Evolutionary conservation across 2,888 invertebrate species (phyloP).

Genomic region (Drosophila pegasa): DNA sequence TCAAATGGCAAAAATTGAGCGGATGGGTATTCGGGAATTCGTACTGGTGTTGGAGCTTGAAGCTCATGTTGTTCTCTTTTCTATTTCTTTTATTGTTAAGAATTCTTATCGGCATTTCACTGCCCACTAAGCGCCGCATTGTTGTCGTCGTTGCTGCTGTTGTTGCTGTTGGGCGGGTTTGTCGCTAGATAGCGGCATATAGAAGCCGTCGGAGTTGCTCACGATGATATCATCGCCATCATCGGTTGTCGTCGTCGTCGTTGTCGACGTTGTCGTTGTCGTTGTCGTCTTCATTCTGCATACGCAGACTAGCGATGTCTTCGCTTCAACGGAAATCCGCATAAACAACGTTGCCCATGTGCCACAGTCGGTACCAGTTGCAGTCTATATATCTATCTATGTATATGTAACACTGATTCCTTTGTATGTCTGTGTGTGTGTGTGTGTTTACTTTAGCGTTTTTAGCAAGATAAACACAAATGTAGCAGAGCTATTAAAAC

Average conservation of each 20-base stretch:
- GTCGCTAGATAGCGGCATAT: conserved; percentile 64
- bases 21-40: conserved; percentile 13
- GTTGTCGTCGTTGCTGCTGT: conserved; percentile 26
- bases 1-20: conserved; percentile 47
- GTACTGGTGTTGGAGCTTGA: conserved; percentile 40
- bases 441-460: conserved; percentile 71
- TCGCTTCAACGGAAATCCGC: conserved; percentile 78
- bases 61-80: conserved; percentile 18
- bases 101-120: conserved; percentile 58
- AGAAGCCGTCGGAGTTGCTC: conserved; percentile 55
- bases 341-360: conserved; percentile 73
- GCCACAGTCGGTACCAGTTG: conserved; percentile 34
- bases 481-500: conserved; percentile 56
- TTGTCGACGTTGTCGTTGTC: conserved; percentile 17
- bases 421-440: neutral
- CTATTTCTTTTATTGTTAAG: conserved; percentile 19
- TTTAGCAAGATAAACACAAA: conserved; percentile 73
- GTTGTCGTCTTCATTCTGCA: conserved; percentile 52
- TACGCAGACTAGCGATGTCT: conserved; percentile 53
- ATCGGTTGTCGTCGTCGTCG: conserved; percentile 34
- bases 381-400: conserved; percentile 10
- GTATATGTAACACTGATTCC: conserved; percentile 9
- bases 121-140: conserved; percentile 41
- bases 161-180: conserved; percentile 47
- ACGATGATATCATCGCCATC: conserved; percentile 72